Evolutionary conservation across 2,797 vertebrate genomes (phyloP).

Genomic region (Manis javanica): DNA sequence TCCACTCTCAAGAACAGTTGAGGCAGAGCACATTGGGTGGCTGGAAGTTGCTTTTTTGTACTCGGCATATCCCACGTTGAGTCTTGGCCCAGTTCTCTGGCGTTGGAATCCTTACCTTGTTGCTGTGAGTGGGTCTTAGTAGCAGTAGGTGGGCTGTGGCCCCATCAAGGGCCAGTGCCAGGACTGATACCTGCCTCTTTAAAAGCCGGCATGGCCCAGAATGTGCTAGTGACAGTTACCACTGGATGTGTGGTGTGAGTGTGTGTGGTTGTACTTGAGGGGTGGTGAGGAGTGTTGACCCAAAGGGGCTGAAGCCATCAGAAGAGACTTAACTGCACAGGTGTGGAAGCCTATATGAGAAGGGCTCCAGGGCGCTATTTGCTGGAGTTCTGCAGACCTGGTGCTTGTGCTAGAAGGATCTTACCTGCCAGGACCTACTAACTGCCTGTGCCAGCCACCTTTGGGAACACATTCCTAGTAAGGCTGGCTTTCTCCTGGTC

Average conservation of each 20-base stretch:
- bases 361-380: accelerated
- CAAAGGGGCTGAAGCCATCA: neutral
- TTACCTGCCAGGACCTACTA: neutral
- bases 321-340: neutral
- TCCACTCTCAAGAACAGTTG: neutral
- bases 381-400: no score
- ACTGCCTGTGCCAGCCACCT: neutral
- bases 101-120: neutral
- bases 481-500: neutral
- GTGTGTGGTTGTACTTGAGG: accelerated
- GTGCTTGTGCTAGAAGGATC: neutral
- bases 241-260: accelerated
- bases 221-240: neutral
- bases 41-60: neutral
- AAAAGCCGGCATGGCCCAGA: neutral
- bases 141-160: neutral
- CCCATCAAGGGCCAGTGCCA: neutral
- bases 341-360: accelerated
- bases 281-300: neutral
- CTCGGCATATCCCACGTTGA: neutral
- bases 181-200: neutral
- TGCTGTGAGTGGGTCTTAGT: neutral
- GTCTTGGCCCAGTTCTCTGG: neutral
- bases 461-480: neutral
- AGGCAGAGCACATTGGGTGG: neutral